phyloP scores from a whole-genome alignment of 2,797 vertebrate species.

The Lepilemur ruficaudatus region DNA sequence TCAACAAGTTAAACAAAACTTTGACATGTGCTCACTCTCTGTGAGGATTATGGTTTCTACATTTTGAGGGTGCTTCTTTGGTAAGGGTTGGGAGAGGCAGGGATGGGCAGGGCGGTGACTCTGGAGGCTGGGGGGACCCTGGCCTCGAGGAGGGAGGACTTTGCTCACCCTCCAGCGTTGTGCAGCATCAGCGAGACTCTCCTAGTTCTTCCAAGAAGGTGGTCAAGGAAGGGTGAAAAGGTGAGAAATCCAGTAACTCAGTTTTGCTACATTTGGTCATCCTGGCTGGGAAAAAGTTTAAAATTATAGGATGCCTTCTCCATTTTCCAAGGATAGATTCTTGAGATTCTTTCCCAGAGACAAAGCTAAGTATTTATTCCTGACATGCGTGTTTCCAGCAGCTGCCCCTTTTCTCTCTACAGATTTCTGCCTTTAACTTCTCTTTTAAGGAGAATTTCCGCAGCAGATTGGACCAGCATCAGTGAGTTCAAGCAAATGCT shows the following conservation, averaged over 20 bases:
- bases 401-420: neutral
- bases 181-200: neutral
- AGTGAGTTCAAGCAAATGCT: neutral
- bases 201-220: neutral
- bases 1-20: neutral
- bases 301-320: neutral
- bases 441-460: conserved; percentile 20
- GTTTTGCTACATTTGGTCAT: neutral
- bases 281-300: neutral
- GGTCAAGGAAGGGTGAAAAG: neutral
- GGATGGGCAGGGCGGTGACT: neutral
- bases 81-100: neutral
- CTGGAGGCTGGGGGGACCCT: neutral
- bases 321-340: neutral
- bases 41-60: neutral
- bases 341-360: neutral
- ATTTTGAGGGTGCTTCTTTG: neutral
- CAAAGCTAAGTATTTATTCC: neutral
- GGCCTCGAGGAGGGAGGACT: neutral
- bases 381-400: neutral
- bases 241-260: neutral
- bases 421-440: neutral
- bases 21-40: neutral
- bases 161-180: neutral
- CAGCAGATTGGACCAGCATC: neutral